Percentiles rank a stretch among this genome's conserved stretches.
Conservation (phyloP, 1,140 invertebrate genomes). For the Zaprionus ghesquierei region DNA sequence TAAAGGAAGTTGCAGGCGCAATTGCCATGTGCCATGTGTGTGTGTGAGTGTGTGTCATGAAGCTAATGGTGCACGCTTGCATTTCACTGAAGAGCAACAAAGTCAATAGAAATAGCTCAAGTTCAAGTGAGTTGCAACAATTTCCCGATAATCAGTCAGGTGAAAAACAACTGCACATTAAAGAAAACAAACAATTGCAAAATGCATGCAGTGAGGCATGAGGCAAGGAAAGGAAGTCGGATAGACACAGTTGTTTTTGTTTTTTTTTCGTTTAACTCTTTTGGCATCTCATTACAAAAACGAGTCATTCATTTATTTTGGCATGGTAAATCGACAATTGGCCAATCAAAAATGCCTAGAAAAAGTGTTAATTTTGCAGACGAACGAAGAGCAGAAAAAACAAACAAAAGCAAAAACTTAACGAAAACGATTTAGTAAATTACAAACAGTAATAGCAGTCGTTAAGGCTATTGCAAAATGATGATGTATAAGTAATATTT, state of each 20-base stretch:
- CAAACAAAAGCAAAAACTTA: constrained; percentile 21
- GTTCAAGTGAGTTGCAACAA: constrained; percentile 28
- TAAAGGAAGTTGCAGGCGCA: constrained; percentile 36
- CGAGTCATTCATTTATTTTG: constrained; percentile 8
- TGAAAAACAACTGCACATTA: constrained; percentile 4
- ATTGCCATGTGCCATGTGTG: background rate
- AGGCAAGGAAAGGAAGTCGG: constrained; percentile 11
- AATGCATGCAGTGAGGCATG: background rate
- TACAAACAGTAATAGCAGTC: constrained; percentile 14
- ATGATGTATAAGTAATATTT: background rate
- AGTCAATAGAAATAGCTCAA: constrained; percentile 20
- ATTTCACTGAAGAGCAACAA: background rate
- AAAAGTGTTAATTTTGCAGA: constrained; percentile 68
- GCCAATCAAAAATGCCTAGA: constrained; percentile 15
- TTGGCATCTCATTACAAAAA: constrained; percentile 13
- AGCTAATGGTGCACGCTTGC: constrained; percentile 2
- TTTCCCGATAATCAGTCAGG: background rate
- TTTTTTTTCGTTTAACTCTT: constrained; percentile 15
- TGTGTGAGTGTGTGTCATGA: constrained; percentile 8
- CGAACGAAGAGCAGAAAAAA: constrained; percentile 17
- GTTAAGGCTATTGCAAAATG: constrained; percentile 36
- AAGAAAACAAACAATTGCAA: background rate
- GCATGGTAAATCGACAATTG: constrained; percentile 15
- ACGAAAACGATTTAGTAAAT: constrained; percentile 15
- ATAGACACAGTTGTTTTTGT: background rate